Evolutionary conservation across 2,797 vertebrate genomes (phyloP).

Genomic region (Trachurus trachurus): DNA sequence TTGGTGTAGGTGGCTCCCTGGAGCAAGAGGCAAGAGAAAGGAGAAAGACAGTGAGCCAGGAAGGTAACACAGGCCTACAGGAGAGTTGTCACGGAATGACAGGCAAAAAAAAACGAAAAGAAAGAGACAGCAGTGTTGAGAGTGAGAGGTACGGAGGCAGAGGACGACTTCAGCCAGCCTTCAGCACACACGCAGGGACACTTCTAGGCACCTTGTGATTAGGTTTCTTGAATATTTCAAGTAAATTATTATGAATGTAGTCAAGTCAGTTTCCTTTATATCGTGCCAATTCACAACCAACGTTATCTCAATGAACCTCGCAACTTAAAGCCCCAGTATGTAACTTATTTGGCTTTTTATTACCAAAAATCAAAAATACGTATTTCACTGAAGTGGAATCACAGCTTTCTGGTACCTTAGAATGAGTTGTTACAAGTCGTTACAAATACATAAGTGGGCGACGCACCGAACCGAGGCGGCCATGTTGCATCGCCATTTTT

Average conservation of each 20-base stretch:
- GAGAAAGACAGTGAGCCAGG: conserved; percentile 51
- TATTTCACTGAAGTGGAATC: too few species aligned
- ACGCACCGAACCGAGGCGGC: too few species aligned
- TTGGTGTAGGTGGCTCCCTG: conserved; percentile 75
- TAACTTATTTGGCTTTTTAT: too few species aligned
- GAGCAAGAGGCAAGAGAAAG: conserved; percentile 61
- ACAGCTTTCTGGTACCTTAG: too few species aligned
- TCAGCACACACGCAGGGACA: conserved; percentile 6
- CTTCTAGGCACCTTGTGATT: neutral
- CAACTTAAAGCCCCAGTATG: too few species aligned
- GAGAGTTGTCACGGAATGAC: conserved; percentile 65
- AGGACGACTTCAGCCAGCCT: conserved; percentile 28
- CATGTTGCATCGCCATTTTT: too few species aligned
- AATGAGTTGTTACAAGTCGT: too few species aligned
- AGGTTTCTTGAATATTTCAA: conserved; percentile 1
- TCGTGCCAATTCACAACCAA: too few species aligned
- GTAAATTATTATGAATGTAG: neutral
- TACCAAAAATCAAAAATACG: too few species aligned
- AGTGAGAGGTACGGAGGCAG: conserved; percentile 37
- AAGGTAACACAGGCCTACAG: conserved; percentile 56
- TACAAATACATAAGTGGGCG: too few species aligned
- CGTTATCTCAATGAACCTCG: too few species aligned
- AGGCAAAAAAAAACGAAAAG: conserved; percentile 20
- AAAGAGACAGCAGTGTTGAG: conserved; percentile 30
- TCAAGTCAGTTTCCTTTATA: too few species aligned